These are phyloP conservation scores for Sycophila texana DNA, from an alignment of 2,888 invertebrate genomes.

Conservation along the genomic window DNA sequence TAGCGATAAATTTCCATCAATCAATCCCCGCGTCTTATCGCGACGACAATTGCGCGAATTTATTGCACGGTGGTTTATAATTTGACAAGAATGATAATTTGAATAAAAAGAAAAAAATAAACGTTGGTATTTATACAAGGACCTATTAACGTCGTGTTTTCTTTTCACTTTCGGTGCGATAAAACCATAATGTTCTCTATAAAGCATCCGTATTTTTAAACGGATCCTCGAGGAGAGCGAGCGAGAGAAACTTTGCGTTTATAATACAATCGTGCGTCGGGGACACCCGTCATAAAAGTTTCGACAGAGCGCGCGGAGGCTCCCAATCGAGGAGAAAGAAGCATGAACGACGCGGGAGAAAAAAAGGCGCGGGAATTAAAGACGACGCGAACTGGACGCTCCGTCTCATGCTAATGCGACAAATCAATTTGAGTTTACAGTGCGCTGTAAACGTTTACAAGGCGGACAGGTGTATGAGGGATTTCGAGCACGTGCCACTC, in stretches of 20 bases:
- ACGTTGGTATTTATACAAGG: not conserved
- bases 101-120: not conserved
- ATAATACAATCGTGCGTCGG: not conserved
- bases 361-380: slow-evolving; percentile 34
- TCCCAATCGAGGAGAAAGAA: not conserved
- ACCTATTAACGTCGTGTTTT: not conserved
- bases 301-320: not conserved
- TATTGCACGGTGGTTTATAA: too few relatives aligned
- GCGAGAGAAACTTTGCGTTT: not conserved
- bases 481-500: slow-evolving; percentile 61
- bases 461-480: slow-evolving; percentile 66
- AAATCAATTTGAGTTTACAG: slow-evolving; percentile 74
- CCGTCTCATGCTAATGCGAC: slow-evolving; percentile 68
- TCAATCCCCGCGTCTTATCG: too few relatives aligned
- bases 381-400: not conserved
- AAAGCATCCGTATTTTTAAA: slow-evolving; percentile 11
- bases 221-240: not conserved
- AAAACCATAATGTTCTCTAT: slow-evolving; percentile 4
- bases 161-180: not conserved
- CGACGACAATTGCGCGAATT: too few relatives aligned
- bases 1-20: too few relatives aligned
- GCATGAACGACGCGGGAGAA: not conserved
- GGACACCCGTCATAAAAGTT: slow-evolving; percentile 43
- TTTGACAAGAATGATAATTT: not conserved
- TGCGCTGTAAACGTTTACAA: slow-evolving; percentile 72